Evolutionary conservation across 1,140 invertebrate species (phyloP), one percentile per base, ranked within the genome.

Genomic region (Formica exsecta): DNA sequence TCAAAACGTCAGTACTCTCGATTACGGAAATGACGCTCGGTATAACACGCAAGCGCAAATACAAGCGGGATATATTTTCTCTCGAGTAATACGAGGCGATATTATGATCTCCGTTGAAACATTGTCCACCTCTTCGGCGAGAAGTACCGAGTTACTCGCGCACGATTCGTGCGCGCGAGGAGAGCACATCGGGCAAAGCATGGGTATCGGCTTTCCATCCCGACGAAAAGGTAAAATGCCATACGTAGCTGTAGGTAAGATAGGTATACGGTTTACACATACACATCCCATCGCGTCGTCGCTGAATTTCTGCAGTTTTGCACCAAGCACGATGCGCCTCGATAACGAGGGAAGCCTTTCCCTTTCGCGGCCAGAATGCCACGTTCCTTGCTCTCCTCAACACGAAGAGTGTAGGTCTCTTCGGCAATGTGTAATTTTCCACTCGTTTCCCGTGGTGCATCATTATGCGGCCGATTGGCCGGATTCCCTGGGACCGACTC

Each of bases 341-440:
- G 86, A 81, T 87, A 86, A 89, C 57, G 75, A 73, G 65, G 57
- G 74, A 64, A n/a, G 76, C 68, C 76, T 89, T 89, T 89, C 88
- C 84, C 87, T 89, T 89, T 89, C 88, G 88, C 76, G 66, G 81
- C 74, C 84, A 89, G 71, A 89, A 89, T 83, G 84, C 71, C 59
- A 51, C 57, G 70, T 44, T 86, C 87, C 36, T 83, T 64, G 36
- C 54, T 68, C 76, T 86, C 79, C 79, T 71, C 87, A n/a, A 29
- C 44, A 16, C 88, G 76, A 73, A 32, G 68, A 73, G 62, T 25
- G 51, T 44, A 44, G 61, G 48, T 54, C 44, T 22, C 16, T 22
- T 57, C 48, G 70, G 48, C 87, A 32, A 85, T 75, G 75, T 74
- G 62, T 87, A 90, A 90, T 89, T 90, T 89, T 79, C 85, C 79